These are phyloP conservation scores for Euwallacea similis DNA, from an alignment of 1,140 invertebrate genomes.

Conservation along the genomic window DNA sequence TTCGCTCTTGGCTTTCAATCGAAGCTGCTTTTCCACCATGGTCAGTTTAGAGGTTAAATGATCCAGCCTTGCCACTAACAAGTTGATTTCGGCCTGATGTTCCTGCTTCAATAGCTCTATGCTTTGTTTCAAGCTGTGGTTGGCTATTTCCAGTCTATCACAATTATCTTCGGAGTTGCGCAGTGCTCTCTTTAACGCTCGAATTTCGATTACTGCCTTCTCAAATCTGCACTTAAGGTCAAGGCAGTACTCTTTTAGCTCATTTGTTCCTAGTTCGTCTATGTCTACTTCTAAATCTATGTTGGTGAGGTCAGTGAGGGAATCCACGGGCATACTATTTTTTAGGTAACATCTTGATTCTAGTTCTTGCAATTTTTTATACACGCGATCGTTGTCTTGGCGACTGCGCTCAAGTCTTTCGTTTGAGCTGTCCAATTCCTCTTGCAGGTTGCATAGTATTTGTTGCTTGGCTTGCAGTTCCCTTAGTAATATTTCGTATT, in stretches of 20 bases:
- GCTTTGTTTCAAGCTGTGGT: constrained; percentile 73
- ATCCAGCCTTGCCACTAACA: constrained; percentile 82
- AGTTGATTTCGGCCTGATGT: constrained; percentile 71
- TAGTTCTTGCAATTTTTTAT: constrained; percentile 68
- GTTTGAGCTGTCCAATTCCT: constrained; percentile 56
- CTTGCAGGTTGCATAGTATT: constrained; percentile 59
- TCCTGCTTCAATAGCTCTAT: constrained; percentile 68
- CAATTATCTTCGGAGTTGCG: constrained; percentile 77
- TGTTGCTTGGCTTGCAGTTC: constrained; percentile 66
- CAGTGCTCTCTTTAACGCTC: constrained; percentile 78
- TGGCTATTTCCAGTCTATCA: constrained; percentile 76
- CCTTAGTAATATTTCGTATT: constrained; percentile 62
- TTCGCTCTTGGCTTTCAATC: constrained; percentile 63
- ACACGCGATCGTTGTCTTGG: constrained; percentile 77
- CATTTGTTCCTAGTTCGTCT: constrained; percentile 73
- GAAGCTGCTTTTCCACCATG: constrained; percentile 79
- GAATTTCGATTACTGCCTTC: constrained; percentile 76
- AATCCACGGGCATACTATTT: constrained; percentile 69
- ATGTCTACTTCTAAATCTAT: constrained; percentile 76
- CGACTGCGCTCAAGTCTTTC: constrained; percentile 63
- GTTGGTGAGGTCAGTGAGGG: constrained; percentile 78
- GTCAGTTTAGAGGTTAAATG: constrained; percentile 81
- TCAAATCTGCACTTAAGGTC: constrained; percentile 76
- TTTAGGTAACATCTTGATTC: constrained; percentile 58
- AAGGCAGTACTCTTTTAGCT: constrained; percentile 76